Percentiles rank a stretch among this genome's conserved stretches.
Conservation (phyloP, 2,888 invertebrate species). For the Ernsta delagoae region DNA sequence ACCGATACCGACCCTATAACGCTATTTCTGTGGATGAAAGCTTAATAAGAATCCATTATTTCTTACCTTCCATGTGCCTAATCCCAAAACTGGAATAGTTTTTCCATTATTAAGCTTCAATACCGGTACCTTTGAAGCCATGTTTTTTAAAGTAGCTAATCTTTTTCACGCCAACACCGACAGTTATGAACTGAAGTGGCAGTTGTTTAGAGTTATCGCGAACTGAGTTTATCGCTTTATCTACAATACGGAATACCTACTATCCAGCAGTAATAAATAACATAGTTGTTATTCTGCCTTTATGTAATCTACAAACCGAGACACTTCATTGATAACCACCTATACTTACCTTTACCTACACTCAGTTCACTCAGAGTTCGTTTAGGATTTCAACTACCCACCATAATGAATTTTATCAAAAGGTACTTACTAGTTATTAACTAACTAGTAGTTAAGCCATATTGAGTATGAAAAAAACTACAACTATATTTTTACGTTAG, state of each 20-base stretch:
- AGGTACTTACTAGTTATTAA: too few species aligned
- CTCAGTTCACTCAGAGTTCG: too few species aligned
- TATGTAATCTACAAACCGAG: neutral
- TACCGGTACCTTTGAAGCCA: slow-evolving; percentile 55
- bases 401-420: too few species aligned
- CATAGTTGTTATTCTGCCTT: neutral
- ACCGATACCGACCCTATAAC: too few species aligned
- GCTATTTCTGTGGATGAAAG: too few species aligned
- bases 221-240: slow-evolving; percentile 2
- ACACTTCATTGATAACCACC: too few species aligned
- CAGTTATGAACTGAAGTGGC: neutral
- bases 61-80: slow-evolving; percentile 66
- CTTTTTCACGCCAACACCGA: neutral
- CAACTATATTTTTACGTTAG: too few species aligned
- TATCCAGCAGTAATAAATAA: neutral
- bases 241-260: neutral
- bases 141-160: slow-evolving; percentile 41
- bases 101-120: slow-evolving; percentile 59
- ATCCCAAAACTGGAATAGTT: slow-evolving; percentile 59
- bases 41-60: too few species aligned
- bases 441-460: too few species aligned
- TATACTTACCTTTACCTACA: too few species aligned
- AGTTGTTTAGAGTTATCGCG: slow-evolving; percentile 1
- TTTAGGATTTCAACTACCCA: too few species aligned
- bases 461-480: too few species aligned